A percentile compares a stretch with the other conserved stretches of the same genome.
These are phyloP conservation scores for Trogon melanurus DNA, from an alignment of 2,113 vertebrate genomes.

Conservation along the genomic window DNA sequence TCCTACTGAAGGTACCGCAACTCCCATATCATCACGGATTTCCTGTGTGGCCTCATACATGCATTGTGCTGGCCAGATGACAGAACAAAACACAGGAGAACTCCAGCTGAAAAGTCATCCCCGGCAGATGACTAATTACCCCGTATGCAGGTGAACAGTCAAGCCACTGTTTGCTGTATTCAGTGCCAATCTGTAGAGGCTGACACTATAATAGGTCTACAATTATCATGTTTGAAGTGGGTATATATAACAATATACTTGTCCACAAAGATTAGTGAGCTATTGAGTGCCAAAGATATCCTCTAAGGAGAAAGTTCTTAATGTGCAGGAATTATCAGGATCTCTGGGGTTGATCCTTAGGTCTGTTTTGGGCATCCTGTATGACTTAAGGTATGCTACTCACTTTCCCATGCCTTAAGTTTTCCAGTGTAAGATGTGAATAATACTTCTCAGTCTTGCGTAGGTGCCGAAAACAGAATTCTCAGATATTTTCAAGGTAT, in stretches of 20 bases:
- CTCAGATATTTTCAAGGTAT: background rate
- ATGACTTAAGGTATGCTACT: background rate
- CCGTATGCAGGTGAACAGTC: background rate
- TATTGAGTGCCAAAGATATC: background rate
- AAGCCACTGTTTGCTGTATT: background rate
- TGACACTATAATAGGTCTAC: background rate
- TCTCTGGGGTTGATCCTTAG: background rate
- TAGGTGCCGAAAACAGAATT: background rate
- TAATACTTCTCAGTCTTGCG: background rate
- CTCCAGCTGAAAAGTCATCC: background rate
- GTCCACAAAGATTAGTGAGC: background rate
- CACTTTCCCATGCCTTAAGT: background rate
- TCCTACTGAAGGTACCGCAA: slow-evolving; percentile 48
- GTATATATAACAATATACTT: background rate
- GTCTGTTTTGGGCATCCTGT: background rate
- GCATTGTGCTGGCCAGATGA: background rate
- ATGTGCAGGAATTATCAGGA: background rate
- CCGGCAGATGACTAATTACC: background rate
- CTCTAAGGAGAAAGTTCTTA: background rate
- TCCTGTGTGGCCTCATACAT: slow-evolving; percentile 31
- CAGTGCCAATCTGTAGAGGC: background rate
- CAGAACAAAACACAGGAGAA: slow-evolving; percentile 9
- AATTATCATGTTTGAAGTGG: background rate
- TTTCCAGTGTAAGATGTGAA: background rate
- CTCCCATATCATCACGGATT: background rate